These are phyloP conservation scores for Drosophila kanekoi DNA, from an alignment of 2,888 invertebrate species.

Conservation along the genomic window DNA sequence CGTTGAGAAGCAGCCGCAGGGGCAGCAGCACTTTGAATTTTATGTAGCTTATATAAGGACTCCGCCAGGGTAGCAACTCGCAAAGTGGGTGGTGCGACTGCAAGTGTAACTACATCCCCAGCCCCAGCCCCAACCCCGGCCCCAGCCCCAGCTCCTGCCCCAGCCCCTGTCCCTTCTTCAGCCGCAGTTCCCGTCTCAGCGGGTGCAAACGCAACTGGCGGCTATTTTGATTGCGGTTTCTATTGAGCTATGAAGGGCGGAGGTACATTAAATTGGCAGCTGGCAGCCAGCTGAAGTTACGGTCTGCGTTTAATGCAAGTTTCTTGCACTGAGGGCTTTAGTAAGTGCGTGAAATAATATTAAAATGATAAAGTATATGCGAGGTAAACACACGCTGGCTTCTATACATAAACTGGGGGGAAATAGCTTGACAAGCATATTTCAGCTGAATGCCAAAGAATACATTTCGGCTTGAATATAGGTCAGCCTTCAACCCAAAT, in stretches of 20 bases:
- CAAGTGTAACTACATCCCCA: neutral
- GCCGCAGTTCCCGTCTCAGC: slow-evolving; percentile 18
- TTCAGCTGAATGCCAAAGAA: no score
- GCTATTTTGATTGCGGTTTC: slow-evolving; percentile 54
- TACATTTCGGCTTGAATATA: no score
- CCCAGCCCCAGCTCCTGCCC: no score
- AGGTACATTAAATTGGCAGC: slow-evolving; percentile 41
- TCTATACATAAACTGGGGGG: neutral
- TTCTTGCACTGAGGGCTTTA: slow-evolving; percentile 2
- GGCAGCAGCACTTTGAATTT: slow-evolving; percentile 61
- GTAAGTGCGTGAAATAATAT: slow-evolving; percentile 24
- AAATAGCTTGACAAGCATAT: no score
- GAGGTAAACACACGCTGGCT: neutral
- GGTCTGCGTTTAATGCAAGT: slow-evolving; percentile 24
- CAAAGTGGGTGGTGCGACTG: neutral
- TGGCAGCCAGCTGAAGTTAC: slow-evolving; percentile 18
- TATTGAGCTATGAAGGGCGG: slow-evolving; percentile 4
- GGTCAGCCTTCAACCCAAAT: no score
- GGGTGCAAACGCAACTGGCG: slow-evolving; percentile 40
- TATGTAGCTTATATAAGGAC: slow-evolving; percentile 63
- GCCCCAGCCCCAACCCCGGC: neutral
- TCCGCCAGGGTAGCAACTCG: slow-evolving; percentile 16
- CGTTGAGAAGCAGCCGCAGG: slow-evolving; percentile 54
- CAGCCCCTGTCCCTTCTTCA: no score
- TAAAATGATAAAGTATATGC: slow-evolving; percentile 1